Conservation (phyloP, 2,113 vertebrate species). For the Oxyura jamaicensis region DNA sequence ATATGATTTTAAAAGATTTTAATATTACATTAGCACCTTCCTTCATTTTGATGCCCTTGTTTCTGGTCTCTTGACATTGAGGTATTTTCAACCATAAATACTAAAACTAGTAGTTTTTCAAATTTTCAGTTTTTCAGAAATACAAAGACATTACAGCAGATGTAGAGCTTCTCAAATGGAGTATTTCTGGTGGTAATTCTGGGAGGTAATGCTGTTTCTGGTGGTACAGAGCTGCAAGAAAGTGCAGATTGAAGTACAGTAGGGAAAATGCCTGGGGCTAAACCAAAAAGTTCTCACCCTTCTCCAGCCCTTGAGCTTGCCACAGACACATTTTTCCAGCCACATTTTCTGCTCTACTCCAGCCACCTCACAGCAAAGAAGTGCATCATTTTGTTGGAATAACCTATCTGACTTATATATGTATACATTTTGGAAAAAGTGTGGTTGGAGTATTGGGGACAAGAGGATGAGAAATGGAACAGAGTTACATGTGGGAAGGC, state of each 20-base stretch:
- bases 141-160: neutral
- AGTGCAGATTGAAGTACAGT: neutral
- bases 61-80: fast-evolving
- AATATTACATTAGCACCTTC: neutral
- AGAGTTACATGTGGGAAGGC: neutral
- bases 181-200: neutral
- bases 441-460: neutral
- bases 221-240: neutral
- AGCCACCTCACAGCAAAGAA: neutral
- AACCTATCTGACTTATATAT: neutral
- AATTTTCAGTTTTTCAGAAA: neutral
- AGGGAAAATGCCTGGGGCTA: neutral
- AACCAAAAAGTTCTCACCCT: neutral
- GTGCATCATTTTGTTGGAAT: neutral
- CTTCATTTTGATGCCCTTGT: neutral
- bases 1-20: neutral
- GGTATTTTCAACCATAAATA: neutral
- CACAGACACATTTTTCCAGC: neutral
- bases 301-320: neutral
- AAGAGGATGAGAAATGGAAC: neutral
- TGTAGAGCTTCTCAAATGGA: neutral
- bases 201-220: neutral
- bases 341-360: neutral
- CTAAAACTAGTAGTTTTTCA: neutral
- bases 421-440: neutral